Evolutionary conservation across 2,113 vertebrate genomes (phyloP).

Genomic region (Nerophis lumbriciformis): DNA sequence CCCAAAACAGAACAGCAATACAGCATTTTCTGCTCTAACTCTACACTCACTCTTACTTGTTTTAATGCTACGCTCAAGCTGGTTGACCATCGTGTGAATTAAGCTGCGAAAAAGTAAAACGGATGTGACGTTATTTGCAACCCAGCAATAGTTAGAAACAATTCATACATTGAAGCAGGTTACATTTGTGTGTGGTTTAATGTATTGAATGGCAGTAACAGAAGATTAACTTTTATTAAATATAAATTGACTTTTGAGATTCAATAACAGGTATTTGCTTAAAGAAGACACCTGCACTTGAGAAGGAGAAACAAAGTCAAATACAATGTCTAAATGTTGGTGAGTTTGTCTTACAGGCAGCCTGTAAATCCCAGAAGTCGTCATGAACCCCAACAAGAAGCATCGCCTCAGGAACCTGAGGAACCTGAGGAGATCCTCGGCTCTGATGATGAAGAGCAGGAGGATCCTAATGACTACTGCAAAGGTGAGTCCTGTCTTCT

Average conservation of each 20-base stretch:
- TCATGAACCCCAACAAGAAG: slow-evolving; percentile 74
- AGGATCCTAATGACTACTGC: slow-evolving; percentile 97
- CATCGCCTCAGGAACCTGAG: slow-evolving; percentile 84
- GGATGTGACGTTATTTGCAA: too few relatives aligned
- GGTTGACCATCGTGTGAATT: too few relatives aligned
- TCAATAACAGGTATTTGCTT: neutral
- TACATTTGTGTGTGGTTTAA: slow-evolving; percentile 9
- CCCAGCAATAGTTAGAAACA: neutral
- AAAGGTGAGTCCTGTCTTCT: slow-evolving; percentile 74
- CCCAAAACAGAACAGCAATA: too few relatives aligned
- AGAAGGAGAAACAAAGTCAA: too few relatives aligned
- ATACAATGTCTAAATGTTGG: neutral
- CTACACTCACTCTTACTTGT: too few relatives aligned
- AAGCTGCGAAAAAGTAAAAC: too few relatives aligned
- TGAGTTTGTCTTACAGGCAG: slow-evolving; percentile 67
- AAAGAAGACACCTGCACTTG: too few relatives aligned
- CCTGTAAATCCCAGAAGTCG: slow-evolving; percentile 78
- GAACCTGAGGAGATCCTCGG: slow-evolving; percentile 89
- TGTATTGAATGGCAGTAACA: neutral
- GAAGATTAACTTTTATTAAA: neutral
- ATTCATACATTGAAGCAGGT: slow-evolving; percentile 1
- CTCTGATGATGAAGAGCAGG: slow-evolving; percentile 97
- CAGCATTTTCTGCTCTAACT: too few relatives aligned
- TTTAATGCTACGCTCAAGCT: too few relatives aligned
- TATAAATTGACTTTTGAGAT: neutral